Evolutionary conservation across 2,888 invertebrate species (phyloP).

Genomic region (Deroplatys truncata): DNA sequence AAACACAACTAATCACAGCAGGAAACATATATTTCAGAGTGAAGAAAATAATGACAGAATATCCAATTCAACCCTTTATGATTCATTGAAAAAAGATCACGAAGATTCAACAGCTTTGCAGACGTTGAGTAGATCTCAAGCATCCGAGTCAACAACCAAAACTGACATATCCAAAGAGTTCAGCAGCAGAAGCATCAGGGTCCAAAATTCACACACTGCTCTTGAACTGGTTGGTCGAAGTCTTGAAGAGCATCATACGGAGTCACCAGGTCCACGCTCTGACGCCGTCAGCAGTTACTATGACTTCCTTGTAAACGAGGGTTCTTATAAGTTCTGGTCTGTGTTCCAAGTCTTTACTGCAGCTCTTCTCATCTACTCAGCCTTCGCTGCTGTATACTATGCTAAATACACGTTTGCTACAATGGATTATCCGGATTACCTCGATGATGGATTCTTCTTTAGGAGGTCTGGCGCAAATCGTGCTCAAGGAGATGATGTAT

Average conservation of each 20-base stretch:
- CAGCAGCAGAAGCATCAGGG: too few relatives aligned
- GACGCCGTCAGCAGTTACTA: constrained; percentile 53
- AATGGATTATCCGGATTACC: constrained; percentile 69
- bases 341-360: constrained; percentile 83
- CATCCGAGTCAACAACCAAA: too few relatives aligned
- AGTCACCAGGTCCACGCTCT: neutral
- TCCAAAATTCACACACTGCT: too few relatives aligned
- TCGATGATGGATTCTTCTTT: constrained; percentile 70
- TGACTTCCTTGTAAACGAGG: constrained; percentile 83
- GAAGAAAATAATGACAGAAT: too few relatives aligned
- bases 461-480: constrained; percentile 50
- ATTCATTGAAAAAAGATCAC: too few relatives aligned
- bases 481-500: neutral
- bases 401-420: constrained; percentile 77
- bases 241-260: too few relatives aligned
- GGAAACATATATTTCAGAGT: too few relatives aligned
- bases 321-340: constrained; percentile 86
- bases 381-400: constrained; percentile 81
- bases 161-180: too few relatives aligned
- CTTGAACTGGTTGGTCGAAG: too few relatives aligned
- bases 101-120: neutral
- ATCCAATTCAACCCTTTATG: too few relatives aligned
- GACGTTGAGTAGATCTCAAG: too few relatives aligned
- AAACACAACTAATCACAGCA: too few relatives aligned
- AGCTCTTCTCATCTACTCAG: constrained; percentile 74